Conservation (phyloP, 1,140 invertebrate species). For the Mactra quadrangularis region DNA sequence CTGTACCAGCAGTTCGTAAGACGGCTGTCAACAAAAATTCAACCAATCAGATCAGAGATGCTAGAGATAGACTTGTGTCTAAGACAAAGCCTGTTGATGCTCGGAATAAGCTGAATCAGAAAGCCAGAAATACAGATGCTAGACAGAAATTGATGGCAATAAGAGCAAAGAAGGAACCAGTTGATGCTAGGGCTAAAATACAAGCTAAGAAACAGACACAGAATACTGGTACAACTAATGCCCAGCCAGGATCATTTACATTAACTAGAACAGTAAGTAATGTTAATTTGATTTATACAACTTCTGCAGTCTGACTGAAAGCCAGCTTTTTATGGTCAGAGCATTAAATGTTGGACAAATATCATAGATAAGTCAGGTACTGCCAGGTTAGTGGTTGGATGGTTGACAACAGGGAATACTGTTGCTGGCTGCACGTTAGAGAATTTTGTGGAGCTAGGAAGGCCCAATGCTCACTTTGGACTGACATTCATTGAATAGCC, state of each 20-base stretch:
- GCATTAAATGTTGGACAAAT: not conserved
- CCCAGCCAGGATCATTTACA: slow-evolving; percentile 17
- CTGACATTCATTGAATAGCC: too few relatives aligned
- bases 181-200: slow-evolving; percentile 89
- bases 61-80: slow-evolving; percentile 63
- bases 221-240: not conserved
- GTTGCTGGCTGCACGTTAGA: too few relatives aligned
- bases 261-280: slow-evolving; percentile 61
- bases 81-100: slow-evolving; percentile 85
- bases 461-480: too few relatives aligned
- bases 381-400: too few relatives aligned
- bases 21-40: slow-evolving; percentile 20
- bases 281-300: not conserved
- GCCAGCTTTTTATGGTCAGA: not conserved
- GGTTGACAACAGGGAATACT: too few relatives aligned
- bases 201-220: slow-evolving; percentile 45
- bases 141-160: slow-evolving; percentile 43
- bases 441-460: too few relatives aligned
- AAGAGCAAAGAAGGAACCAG: slow-evolving; percentile 82
- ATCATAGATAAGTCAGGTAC: too few relatives aligned
- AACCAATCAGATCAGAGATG: slow-evolving; percentile 65
- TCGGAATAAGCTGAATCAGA: slow-evolving; percentile 88
- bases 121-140: slow-evolving; percentile 81
- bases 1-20: slow-evolving; percentile 57
- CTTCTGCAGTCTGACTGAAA: too few relatives aligned